Conservation (phyloP, 2,888 invertebrate species). For the Geotrupes spiniger region DNA sequence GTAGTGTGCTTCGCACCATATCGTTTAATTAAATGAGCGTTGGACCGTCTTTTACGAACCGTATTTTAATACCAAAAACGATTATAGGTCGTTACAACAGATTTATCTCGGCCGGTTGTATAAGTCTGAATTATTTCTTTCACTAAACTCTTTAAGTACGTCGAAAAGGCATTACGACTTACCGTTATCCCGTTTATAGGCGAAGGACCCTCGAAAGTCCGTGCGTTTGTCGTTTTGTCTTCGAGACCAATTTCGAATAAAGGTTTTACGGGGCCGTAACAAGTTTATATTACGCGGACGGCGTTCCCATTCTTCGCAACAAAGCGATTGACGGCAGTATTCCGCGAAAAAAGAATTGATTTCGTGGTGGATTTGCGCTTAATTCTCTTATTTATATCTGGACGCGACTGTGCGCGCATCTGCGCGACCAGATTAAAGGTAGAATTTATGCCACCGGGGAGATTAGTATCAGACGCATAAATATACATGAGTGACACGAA, state of each 20-base stretch:
- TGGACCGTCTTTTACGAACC: too few relatives aligned
- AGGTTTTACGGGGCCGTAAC: conserved; percentile 4
- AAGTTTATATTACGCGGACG: not conserved
- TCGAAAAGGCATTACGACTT: too few relatives aligned
- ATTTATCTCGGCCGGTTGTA: too few relatives aligned
- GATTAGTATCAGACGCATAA: conserved; percentile 7
- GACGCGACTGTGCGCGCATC: conserved; percentile 2
- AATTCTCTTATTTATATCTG: conserved; percentile 11
- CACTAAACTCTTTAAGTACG: too few relatives aligned
- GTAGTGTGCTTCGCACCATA: too few relatives aligned
- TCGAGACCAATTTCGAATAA: conserved; percentile 7
- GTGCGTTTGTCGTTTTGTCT: conserved; percentile 3
- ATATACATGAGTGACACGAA: not conserved
- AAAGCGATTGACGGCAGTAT: not conserved
- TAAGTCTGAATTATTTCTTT: too few relatives aligned
- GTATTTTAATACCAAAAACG: too few relatives aligned
- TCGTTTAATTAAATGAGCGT: too few relatives aligned
- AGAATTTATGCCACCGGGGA: conserved; percentile 9
- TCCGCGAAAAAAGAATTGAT: conserved; percentile 7
- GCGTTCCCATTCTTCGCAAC: not conserved
- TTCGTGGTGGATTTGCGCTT: conserved; percentile 11
- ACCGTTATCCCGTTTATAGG: not conserved
- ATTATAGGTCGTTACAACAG: too few relatives aligned
- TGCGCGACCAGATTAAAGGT: conserved; percentile 8
- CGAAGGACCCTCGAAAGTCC: not conserved